Evolutionary conservation across 2,888 invertebrate genomes (phyloP).

Genomic region (Cephus spinipes): DNA sequence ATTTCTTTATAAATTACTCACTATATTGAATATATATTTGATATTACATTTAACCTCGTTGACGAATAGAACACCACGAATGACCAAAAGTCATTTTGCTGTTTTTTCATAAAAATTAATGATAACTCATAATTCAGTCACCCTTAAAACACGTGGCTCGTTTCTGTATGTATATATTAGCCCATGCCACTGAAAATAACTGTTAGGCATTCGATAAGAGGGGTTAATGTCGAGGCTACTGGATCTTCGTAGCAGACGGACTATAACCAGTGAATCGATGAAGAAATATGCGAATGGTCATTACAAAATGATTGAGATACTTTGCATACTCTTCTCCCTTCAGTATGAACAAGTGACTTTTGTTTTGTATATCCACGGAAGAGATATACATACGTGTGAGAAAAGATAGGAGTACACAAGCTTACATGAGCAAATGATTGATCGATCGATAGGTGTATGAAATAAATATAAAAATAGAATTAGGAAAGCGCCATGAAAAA

Average conservation of each 20-base stretch:
- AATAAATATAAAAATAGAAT: background rate
- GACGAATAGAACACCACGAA: background rate
- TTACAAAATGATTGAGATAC: background rate
- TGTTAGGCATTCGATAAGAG: constrained; percentile 39
- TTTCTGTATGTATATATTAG: constrained; percentile 13
- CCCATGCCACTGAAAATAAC: constrained; percentile 22
- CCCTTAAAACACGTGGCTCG: constrained; percentile 26
- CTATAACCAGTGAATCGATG: background rate
- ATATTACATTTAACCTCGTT: background rate
- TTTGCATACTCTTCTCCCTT: background rate
- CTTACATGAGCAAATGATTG: background rate
- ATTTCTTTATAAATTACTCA: background rate
- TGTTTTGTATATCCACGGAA: background rate
- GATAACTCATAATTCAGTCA: background rate
- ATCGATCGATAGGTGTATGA: background rate
- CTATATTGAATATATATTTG: background rate
- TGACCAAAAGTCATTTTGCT: background rate
- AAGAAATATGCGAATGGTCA: background rate
- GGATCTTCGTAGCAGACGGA: background rate
- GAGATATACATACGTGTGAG: background rate
- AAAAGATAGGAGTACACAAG: background rate
- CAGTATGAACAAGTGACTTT: background rate
- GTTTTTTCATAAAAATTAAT: background rate
- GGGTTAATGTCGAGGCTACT: constrained; percentile 46
- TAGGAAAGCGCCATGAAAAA: background rate